These are phyloP conservation scores for Mus musculus DNA, from an alignment of 2,113 vertebrate genomes.

Conservation along the genomic window GRCm39 chr11:35291501-35292000, in stretches of 20 bases:
- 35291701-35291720: background rate
- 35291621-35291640: background rate
- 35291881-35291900: background rate
- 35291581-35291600: background rate
- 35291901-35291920: background rate
- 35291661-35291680: background rate
- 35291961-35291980: background rate
- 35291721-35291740: too few species aligned
- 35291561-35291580: background rate
- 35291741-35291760: background rate
- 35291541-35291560: background rate
- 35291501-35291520: background rate
- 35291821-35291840: background rate
- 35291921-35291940: too few species aligned
- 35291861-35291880: background rate
- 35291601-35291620: background rate
- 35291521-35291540: background rate
- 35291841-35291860: background rate
- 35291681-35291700: background rate
- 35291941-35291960: background rate
- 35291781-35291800: background rate
- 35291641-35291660: background rate
- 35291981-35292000: accelerated
- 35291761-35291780: background rate
- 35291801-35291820: background rate